phyloP scores from a whole-genome alignment of 2,113 vertebrate species.

The Crotalus viridis region DNA sequence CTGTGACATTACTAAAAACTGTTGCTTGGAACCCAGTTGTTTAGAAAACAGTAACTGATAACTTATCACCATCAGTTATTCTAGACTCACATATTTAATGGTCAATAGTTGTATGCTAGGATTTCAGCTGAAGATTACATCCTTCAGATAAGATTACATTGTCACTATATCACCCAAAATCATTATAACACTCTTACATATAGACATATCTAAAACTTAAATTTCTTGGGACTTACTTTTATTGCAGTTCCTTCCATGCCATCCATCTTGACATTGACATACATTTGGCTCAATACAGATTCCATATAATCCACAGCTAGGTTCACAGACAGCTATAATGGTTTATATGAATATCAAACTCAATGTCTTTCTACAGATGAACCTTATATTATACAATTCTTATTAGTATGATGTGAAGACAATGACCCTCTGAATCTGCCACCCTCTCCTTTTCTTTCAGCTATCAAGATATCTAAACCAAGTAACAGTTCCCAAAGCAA shows the following conservation, averaged over 20 bases:
- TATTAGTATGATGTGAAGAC: not conserved
- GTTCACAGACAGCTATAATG: slow-evolving; percentile 82
- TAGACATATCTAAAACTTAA: not conserved
- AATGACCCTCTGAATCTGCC: not conserved
- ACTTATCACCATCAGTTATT: not conserved
- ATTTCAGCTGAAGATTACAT: not conserved
- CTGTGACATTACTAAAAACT: not conserved
- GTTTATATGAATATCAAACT: not conserved
- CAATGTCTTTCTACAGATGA: not conserved
- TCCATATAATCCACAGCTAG: slow-evolving; percentile 79
- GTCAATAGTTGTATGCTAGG: not conserved
- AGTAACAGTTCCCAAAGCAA: not conserved
- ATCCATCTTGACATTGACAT: slow-evolving; percentile 85
- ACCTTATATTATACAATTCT: not conserved
- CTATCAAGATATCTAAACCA: not conserved
- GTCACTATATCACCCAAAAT: not conserved
- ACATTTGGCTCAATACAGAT: slow-evolving; percentile 82
- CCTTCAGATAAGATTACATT: not conserved
- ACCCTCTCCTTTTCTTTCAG: not conserved
- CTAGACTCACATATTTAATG: not conserved
- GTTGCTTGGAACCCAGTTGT: not conserved
- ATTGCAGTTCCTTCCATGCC: slow-evolving; percentile 85
- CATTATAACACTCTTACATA: not conserved
- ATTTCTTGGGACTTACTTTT: slow-evolving; percentile 77
- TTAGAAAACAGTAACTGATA: not conserved